Evolutionary conservation across 2,113 vertebrate species (phyloP).

Genomic region (Hydrolagus affinis): DNA sequence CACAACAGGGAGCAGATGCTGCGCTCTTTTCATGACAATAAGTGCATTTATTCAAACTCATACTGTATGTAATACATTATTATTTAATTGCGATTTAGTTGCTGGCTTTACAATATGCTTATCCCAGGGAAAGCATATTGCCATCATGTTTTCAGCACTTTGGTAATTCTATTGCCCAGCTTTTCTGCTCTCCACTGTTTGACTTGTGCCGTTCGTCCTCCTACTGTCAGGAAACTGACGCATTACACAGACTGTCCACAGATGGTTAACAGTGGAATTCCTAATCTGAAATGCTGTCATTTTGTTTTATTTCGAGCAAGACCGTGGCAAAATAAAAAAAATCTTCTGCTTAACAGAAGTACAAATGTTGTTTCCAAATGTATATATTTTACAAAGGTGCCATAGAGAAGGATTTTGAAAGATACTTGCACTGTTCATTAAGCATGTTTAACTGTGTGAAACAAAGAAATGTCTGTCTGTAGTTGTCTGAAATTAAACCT

Average conservation of each 20-base stretch:
- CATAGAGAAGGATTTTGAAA: background rate
- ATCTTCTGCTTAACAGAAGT: background rate
- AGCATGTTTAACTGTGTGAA: background rate
- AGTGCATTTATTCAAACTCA: background rate
- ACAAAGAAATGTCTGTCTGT: background rate
- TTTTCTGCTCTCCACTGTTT: background rate
- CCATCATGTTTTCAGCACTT: background rate
- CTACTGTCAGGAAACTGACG: no score
- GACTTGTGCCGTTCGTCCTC: background rate
- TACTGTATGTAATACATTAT: background rate
- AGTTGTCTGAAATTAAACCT: background rate
- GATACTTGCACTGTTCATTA: background rate
- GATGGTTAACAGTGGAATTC: no score
- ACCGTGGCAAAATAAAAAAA: background rate
- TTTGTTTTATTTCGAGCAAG: background rate
- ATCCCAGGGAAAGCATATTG: background rate
- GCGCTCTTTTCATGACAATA: background rate
- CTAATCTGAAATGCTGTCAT: background rate
- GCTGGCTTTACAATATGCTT: background rate
- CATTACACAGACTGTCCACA: no score
- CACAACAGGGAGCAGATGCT: background rate
- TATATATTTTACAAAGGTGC: background rate
- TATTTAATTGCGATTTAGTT: conserved; percentile 4
- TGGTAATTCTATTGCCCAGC: background rate
- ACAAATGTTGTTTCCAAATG: background rate